Base-by-base conservation (phyloP, 2,797 vertebrate species). In the Neosilurus mollespiculum region DNA sequence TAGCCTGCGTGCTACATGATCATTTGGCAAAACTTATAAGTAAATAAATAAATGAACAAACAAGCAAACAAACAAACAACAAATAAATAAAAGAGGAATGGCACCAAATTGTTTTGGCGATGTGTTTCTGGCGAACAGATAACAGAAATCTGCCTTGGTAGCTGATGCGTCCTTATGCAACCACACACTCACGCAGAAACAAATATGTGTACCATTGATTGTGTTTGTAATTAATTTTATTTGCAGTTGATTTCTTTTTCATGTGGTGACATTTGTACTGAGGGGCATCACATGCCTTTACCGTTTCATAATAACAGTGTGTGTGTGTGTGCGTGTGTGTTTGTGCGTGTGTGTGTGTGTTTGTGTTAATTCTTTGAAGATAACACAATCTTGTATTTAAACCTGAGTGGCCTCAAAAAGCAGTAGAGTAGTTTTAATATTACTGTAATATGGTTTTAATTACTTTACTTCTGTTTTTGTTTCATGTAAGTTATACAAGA, bases 181-280 rank as follows among this genome's bases (percentile, higher is more conserved):
- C 54, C 37, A 71, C 56, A 70, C 34, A 51, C 37, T 61, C 56
- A 61, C 30, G 56, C 56, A 77, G 56, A 78, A 69, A 59, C 37
- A 51, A 72, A 83, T 62, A 67, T 56, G 62, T 78, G 37, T 37
- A 64, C 79, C 64, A 79, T 56, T 58, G 82, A 84, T 58, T 72
- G 82, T 43, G 77, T 65, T 79, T 78, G 76, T 84, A 26, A 79
- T 80, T 51, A 14, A 43, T 72, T 79, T 43, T 37, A 71, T 78
- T 70, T 77, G 78, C 43, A 43, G 43, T 43, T 43, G 43, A 43
- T 43, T 43, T 43, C 43, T 43, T 79, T 79, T 83, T 71, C 56
- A 78, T 72, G 49, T 71, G 65, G 37, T 58, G 22, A 22, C 51
- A 72, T 79, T 79, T 71, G 72, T 20, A 34, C 20, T 54, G 26